Conservation (phyloP, 2,113 vertebrate species). For the Cynopterus brachyotis region DNA sequence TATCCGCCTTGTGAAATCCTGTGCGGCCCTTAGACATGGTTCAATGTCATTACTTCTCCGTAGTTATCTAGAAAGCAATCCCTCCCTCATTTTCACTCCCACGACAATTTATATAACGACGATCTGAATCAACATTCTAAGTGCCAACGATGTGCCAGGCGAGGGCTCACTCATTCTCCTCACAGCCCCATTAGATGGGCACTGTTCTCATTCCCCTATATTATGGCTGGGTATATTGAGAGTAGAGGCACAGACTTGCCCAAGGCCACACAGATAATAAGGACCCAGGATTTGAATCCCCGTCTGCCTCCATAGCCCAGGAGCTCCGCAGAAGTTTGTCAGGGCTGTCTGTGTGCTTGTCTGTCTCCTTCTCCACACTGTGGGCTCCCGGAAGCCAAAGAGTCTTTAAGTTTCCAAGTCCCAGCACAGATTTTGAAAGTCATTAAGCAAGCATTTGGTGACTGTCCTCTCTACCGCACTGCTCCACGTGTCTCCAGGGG, state of each 20-base stretch:
- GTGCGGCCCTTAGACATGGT: not conserved
- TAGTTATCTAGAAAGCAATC: not conserved
- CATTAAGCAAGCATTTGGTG: not conserved
- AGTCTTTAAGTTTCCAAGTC: not conserved
- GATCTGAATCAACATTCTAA: not conserved
- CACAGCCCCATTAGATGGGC: not conserved
- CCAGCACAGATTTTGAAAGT: not conserved
- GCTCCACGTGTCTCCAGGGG: not conserved
- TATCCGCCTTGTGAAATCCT: not conserved
- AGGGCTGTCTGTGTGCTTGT: not conserved
- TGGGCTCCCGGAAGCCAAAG: not conserved
- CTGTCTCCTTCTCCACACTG: not conserved
- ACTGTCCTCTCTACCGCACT: not conserved
- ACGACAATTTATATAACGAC: not conserved
- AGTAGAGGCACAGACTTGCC: not conserved
- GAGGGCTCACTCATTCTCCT: not conserved
- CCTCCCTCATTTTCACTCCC: not conserved
- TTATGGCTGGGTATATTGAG: not conserved
- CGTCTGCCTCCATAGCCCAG: not conserved
- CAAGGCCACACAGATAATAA: not conserved
- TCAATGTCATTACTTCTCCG: not conserved
- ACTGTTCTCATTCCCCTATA: not conserved
- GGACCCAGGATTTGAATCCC: not conserved
- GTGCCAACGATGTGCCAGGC: not conserved
- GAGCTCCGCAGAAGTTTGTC: not conserved